Evolutionary conservation across 2,888 invertebrate species (phyloP), one percentile per base, ranked within the genome.

Genomic region (Creontiades dilutus): DNA sequence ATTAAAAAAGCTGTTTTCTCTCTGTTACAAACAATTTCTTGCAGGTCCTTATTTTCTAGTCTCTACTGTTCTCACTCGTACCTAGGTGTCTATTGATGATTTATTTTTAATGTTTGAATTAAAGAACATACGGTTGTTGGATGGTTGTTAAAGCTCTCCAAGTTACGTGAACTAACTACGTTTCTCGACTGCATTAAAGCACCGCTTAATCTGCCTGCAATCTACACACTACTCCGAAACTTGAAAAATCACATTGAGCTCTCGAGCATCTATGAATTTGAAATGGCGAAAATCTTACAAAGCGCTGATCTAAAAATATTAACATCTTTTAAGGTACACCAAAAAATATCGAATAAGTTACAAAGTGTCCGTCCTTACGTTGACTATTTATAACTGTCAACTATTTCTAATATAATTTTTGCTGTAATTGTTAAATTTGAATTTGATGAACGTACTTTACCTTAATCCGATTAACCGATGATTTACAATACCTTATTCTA

Each of bases 191-290:
- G 68, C 68, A 52, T 14, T 14, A 12, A 23, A 68, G 23, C 68
- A 23, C 23, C 13, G 23, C 23, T 16, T 14, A 68, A 68, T 68
- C 23, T 68, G 19, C 23, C 13, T 4, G 23, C 68, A 9, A 57
- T 57, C 57, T 68, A 68, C 23, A 23, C 23, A 28, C 75, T 86
- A 86, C 68, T 23, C 37, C 11, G 28, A 86, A 27, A n/a, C 68
- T 55, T 55, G 28, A 37, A 78, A 88, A 27, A 88, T 88, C 81
- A 88, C 78, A 88, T 88, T 88, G 78, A 88, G 81, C 81, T 88
- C 81, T 88, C 55, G 81, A 80, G 81, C 78, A 88, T 47, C 55
- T 88, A 78, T 78, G 28, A 88, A 80, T 16, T 61, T 61, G 27
- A 14, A 80, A 52, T 78, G 19, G 47, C 75, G 11, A 76, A 52